phyloP scores from a whole-genome alignment of 2,888 invertebrate genomes.

The Lathronympha strigana region DNA sequence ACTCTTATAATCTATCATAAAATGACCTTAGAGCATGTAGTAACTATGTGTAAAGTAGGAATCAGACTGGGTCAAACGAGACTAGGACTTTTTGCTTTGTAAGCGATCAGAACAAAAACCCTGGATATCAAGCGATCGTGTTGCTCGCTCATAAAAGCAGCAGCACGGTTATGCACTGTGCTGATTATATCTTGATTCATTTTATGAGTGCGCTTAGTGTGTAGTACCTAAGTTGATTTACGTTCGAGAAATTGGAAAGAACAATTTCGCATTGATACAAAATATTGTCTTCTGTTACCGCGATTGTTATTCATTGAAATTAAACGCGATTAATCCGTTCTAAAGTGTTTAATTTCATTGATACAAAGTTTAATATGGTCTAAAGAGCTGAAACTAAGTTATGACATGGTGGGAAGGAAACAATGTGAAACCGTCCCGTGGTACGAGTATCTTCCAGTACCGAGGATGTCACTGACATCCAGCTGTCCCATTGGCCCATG shows the following conservation, averaged over 20 bases:
- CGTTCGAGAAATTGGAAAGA: background rate
- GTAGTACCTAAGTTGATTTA: background rate
- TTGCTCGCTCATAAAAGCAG: conserved; percentile 20
- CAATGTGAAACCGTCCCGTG: no score
- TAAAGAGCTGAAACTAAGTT: no score
- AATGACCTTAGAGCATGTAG: background rate
- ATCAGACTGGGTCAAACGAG: background rate
- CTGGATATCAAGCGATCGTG: conserved; percentile 23
- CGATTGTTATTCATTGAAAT: no score
- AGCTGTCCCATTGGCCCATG: no score
- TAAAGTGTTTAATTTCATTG: no score
- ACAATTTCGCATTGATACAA: background rate
- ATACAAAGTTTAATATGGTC: no score
- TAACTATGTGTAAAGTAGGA: background rate
- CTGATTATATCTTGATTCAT: conserved; percentile 20
- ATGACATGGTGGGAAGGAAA: no score
- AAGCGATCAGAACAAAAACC: background rate
- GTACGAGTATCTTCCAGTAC: no score
- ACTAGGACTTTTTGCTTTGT: background rate
- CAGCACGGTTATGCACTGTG: conserved; percentile 17
- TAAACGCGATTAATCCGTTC: no score
- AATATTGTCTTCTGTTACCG: background rate
- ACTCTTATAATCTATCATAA: background rate
- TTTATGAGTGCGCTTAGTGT: background rate
- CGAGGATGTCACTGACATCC: no score